These are phyloP conservation scores for Caerostris extrusa DNA, from an alignment of 1,140 invertebrate genomes.

Conservation along the genomic window DNA sequence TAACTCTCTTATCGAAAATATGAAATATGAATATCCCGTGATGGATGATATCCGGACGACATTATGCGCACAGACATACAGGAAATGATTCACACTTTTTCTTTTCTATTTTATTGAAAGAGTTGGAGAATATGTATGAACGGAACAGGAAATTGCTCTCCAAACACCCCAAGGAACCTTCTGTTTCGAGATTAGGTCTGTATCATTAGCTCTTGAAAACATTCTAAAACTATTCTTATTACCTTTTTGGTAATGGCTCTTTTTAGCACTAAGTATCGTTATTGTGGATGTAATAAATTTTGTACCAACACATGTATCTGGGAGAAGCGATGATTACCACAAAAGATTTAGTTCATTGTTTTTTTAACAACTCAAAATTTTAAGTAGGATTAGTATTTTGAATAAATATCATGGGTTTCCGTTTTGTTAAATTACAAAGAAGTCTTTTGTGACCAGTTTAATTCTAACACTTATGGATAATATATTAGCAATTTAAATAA, in stretches of 20 bases:
- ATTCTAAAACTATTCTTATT: not conserved
- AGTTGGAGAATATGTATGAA: not conserved
- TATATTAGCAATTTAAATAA: not conserved
- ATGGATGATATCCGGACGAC: constrained; percentile 35
- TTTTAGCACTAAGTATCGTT: not conserved
- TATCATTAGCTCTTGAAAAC: not conserved
- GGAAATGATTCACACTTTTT: not conserved
- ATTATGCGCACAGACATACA: not conserved
- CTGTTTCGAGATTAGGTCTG: not conserved
- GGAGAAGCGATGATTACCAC: not conserved
- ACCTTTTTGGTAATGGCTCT: not conserved
- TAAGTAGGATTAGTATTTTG: not conserved
- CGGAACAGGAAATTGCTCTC: not conserved
- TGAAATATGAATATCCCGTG: constrained; percentile 38
- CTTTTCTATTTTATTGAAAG: not conserved
- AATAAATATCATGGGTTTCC: not conserved
- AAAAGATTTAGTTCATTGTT: not conserved
- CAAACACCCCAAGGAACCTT: not conserved
- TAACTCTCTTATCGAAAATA: constrained; percentile 55
- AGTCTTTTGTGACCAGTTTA: not conserved
- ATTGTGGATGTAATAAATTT: not conserved
- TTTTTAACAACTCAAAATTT: not conserved
- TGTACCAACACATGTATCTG: not conserved
- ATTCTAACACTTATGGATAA: not conserved
- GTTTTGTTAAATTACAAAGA: not conserved